Evolutionary conservation across 2,888 invertebrate species (phyloP).

Genomic region (Parnassius mnemosyne): DNA sequence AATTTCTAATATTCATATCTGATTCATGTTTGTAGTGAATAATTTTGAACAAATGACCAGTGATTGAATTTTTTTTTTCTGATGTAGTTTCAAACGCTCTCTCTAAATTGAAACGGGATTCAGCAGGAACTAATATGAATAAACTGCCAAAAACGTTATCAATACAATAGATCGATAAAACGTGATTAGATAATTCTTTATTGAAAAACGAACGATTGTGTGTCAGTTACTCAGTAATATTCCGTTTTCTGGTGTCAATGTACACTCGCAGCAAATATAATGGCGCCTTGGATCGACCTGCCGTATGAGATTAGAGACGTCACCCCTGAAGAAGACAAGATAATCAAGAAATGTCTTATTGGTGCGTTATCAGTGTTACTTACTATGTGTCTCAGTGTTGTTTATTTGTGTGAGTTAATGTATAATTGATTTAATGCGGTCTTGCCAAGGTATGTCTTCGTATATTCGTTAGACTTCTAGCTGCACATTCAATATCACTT

Average conservation of each 20-base stretch:
- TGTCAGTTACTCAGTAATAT: conserved; percentile 36
- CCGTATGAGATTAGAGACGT: conserved; percentile 62
- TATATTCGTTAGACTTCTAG: background rate
- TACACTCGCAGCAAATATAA: conserved; percentile 29
- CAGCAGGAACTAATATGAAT: background rate
- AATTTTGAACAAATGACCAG: background rate
- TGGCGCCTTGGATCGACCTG: conserved; percentile 60
- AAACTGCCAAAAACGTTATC: conserved; percentile 22
- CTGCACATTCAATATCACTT: too few relatives aligned
- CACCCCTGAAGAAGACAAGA: conserved; percentile 59
- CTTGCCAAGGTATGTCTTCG: background rate
- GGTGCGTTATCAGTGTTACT: conserved; percentile 51
- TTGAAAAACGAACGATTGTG: conserved; percentile 43
- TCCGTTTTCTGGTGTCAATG: conserved; percentile 16
- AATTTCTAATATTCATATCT: too few relatives aligned
- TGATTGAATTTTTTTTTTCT: background rate
- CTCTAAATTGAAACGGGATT: background rate
- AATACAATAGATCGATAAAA: conserved; percentile 46
- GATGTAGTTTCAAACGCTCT: background rate
- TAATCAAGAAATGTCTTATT: conserved; percentile 63
- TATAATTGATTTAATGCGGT: conserved; percentile 4
- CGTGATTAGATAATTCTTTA: conserved; percentile 50
- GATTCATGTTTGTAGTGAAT: too few relatives aligned
- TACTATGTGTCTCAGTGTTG: conserved; percentile 18
- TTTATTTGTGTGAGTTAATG: conserved; percentile 14